Evolutionary conservation across 2,797 vertebrate genomes (phyloP).

Genomic region (Myotis daubentonii): DNA sequence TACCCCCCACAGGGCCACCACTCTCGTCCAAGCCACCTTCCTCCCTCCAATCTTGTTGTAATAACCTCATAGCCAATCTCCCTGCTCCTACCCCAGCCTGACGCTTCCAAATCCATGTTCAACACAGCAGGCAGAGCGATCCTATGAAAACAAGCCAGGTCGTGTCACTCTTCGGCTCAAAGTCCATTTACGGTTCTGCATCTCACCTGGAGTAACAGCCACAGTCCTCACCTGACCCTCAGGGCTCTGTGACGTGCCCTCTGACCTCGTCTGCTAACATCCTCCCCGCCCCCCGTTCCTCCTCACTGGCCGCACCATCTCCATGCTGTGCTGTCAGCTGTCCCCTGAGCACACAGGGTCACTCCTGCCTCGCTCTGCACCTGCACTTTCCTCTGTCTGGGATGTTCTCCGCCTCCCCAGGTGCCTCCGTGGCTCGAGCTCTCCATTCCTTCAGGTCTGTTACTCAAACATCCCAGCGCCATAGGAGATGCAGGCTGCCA

Average conservation of each 20-base stretch:
- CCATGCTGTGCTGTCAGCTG: background rate
- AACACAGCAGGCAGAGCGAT: background rate
- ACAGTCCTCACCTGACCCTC: background rate
- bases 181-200: background rate
- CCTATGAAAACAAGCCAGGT: background rate
- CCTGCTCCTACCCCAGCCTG: too few relatives aligned
- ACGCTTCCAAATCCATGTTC: background rate
- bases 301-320: background rate
- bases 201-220: background rate
- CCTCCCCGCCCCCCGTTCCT: rapidly evolving
- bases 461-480: background rate
- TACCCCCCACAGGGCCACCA: rapidly evolving
- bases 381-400: background rate
- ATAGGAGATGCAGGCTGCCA: background rate
- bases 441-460: background rate
- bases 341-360: background rate
- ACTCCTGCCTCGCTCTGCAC: background rate
- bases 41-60: background rate
- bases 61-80: background rate
- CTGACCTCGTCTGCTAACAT: background rate
- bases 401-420: too few relatives aligned
- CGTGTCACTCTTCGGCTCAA: background rate
- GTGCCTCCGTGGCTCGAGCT: background rate
- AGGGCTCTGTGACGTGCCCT: rapidly evolving
- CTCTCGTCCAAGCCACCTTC: background rate